Evolutionary conservation across 2,113 vertebrate genomes (phyloP).

Genomic region (Scartelaos histophorus): DNA sequence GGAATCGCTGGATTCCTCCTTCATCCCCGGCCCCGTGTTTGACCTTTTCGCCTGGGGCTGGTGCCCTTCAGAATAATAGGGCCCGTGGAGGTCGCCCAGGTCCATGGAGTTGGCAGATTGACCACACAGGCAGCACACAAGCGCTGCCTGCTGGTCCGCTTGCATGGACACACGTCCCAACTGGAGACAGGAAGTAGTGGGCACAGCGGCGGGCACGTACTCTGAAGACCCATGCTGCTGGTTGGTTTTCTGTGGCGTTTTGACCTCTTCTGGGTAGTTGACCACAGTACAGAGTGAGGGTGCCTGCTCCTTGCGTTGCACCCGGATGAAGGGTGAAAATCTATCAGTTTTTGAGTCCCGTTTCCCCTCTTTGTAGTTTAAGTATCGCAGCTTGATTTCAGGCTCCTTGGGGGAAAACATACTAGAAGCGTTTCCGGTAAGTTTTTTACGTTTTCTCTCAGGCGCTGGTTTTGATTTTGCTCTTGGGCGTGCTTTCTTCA

Average conservation of each 20-base stretch:
- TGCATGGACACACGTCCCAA: constrained; percentile 63
- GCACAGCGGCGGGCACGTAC: constrained; percentile 61
- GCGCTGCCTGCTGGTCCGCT: constrained; percentile 44
- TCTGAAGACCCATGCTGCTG: constrained; percentile 31
- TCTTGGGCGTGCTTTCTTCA: constrained; percentile 29
- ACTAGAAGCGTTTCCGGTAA: constrained; percentile 33
- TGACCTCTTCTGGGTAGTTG: constrained; percentile 74
- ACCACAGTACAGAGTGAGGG: constrained; percentile 67
- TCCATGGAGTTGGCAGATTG: constrained; percentile 77
- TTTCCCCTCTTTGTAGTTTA: constrained; percentile 74
- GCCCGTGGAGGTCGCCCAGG: constrained; percentile 80
- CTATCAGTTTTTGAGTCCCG: constrained; percentile 56
- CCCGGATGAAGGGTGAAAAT: constrained; percentile 73
- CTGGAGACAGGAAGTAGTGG: constrained; percentile 73
- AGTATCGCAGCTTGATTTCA: constrained; percentile 76
- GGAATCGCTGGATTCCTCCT: constrained; percentile 66
- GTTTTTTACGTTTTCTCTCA: constrained; percentile 65
- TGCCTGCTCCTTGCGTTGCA: constrained; percentile 49
- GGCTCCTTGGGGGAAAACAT: constrained; percentile 79
- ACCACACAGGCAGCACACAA: constrained; percentile 79
- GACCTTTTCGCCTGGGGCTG: constrained; percentile 52
- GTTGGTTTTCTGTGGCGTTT: constrained; percentile 52
- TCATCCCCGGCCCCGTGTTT: constrained; percentile 30
- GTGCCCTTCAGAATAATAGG: constrained; percentile 79
- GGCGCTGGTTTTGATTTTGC: constrained; percentile 56